Evolutionary conservation across 64 coral and sea anemone species (phyloP), one percentile per base, ranked within the genome.

Genomic region (Catalaphyllia jardinei): DNA sequence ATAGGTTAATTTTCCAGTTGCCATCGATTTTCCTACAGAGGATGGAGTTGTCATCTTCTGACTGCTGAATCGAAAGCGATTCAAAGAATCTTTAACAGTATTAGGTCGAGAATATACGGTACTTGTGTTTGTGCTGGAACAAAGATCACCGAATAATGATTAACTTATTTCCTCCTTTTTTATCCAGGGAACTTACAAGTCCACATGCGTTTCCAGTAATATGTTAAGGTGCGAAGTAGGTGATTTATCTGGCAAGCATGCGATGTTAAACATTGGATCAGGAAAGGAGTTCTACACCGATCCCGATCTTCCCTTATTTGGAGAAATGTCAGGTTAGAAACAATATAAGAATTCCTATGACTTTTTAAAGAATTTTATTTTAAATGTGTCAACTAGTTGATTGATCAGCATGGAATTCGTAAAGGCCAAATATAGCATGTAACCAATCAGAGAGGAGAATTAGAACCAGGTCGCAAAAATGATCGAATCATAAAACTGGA

Each of bases 191-290:
- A 93, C 89, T 52, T 98, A 98, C 73, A 78, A 62, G 20, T 46
- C 88, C 63, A 93, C 96, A 2, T 98, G 96, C 71, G n/a, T 62
- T 18, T 73, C 90, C 28, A 57, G 79, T 18, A 95, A 93, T 31
- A 86, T 87, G 88, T 30, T 95, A 33, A 91, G 96, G 12, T 98
- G 96, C 88, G 96, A 98, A 88, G 71, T 98, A 12, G 96, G 96
- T 30, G 96, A 98, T 73, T 33, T 89, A 10, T 98, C 96, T 12
- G 91, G 81, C 16, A 98, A 98, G 62, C 52, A 89, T 76, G 83
- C 77, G 0, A 84, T 79, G 55, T 93, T 95, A 19, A 64, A 80
- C 51, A 77, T 98, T 74, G 96, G 96, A 31, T 90, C 83, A 69
- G 92, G 93, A 13, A 77, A 82, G 31, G 76, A 61, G 5, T 94